These are phyloP conservation scores for Lasioglossum villosulum DNA, from an alignment of 2,888 invertebrate species.

Conservation along the genomic window DNA sequence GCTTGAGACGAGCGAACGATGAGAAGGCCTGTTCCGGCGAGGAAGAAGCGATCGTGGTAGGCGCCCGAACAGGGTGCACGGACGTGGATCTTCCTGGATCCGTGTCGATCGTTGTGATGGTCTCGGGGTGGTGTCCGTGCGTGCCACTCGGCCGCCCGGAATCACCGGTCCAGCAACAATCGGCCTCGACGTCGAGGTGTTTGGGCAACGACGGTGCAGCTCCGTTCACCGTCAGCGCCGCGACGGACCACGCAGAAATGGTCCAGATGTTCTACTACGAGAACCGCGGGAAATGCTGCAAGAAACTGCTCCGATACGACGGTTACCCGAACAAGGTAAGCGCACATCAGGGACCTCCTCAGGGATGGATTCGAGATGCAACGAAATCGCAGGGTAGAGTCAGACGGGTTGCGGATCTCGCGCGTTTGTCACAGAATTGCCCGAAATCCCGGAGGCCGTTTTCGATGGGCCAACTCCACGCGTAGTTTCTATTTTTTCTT, in stretches of 20 bases:
- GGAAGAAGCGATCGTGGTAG: slow-evolving; percentile 47
- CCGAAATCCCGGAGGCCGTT: neutral
- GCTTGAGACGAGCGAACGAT: slow-evolving; percentile 37
- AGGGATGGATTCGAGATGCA: neutral
- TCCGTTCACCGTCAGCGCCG: slow-evolving; percentile 83
- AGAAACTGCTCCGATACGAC: slow-evolving; percentile 92
- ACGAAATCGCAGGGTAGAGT: neutral
- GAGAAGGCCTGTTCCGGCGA: slow-evolving; percentile 35
- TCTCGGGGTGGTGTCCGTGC: slow-evolving; percentile 85
- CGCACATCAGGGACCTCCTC: neutral
- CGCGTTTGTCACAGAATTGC: neutral
- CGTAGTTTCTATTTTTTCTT: too few species aligned
- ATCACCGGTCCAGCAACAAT: slow-evolving; percentile 82
- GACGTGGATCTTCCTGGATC: slow-evolving; percentile 72
- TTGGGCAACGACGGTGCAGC: slow-evolving; percentile 72
- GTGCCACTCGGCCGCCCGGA: slow-evolving; percentile 85
- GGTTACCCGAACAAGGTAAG: slow-evolving; percentile 92
- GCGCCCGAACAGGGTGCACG: slow-evolving; percentile 29
- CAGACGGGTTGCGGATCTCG: neutral
- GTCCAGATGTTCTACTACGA: slow-evolving; percentile 91
- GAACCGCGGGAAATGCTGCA: slow-evolving; percentile 93
- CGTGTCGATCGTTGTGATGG: slow-evolving; percentile 80
- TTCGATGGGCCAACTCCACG: neutral
- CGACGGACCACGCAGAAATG: slow-evolving; percentile 84
- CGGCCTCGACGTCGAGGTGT: slow-evolving; percentile 65